A percentile compares a stretch with the other conserved stretches of the same genome.
phyloP scores from a whole-genome alignment of 2,797 vertebrate species.

The Enteromius radiatus region DNA sequence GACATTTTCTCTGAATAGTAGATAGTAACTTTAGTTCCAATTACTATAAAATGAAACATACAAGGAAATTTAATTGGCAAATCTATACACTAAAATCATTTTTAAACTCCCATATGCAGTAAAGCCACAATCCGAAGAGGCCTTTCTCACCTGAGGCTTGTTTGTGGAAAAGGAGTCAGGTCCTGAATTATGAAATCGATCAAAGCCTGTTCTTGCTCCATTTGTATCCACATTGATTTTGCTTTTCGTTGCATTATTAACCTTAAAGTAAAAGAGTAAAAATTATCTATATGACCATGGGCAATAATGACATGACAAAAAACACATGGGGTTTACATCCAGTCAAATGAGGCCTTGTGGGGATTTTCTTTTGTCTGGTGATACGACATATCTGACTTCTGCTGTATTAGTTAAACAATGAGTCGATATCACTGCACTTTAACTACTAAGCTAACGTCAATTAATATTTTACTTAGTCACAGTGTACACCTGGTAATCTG shows the following conservation, averaged over 20 bases:
- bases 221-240: slow-evolving; percentile 57
- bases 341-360: slow-evolving; percentile 27
- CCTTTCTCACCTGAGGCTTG: slow-evolving; percentile 58
- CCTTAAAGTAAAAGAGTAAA: slow-evolving; percentile 35
- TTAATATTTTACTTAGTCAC: neutral
- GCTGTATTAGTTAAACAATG: neutral
- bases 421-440: neutral
- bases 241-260: slow-evolving; percentile 64
- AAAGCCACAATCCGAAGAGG: neutral
- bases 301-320: neutral
- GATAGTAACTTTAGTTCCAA: neutral
- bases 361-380: neutral
- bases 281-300: neutral
- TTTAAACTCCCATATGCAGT: neutral
- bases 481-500: neutral
- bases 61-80: neutral
- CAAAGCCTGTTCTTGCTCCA: slow-evolving; percentile 67
- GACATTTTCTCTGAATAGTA: neutral
- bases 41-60: neutral
- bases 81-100: neutral
- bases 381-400: neutral
- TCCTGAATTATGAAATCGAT: slow-evolving; percentile 59
- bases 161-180: slow-evolving; percentile 65
- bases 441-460: neutral
- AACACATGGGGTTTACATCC: neutral